Evolutionary conservation across 2,888 invertebrate genomes (phyloP).

Genomic region (Electrophaes corylata): DNA sequence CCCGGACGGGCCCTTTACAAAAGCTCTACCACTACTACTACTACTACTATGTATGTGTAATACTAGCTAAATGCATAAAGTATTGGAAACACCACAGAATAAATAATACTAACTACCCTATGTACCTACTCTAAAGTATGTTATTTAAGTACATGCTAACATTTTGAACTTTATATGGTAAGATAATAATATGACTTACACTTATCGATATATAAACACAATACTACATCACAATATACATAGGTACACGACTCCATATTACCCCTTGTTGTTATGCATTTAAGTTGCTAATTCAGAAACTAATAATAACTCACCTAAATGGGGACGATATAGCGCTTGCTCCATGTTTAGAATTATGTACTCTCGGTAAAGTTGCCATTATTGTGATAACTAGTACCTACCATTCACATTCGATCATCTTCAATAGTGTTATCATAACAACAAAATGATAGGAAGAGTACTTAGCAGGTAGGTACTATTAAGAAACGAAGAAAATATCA

Average conservation of each 20-base stretch:
- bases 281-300: constrained; percentile 15
- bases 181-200: background rate
- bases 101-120: too few species aligned
- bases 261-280: background rate
- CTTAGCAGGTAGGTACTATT: background rate
- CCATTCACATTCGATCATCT: constrained; percentile 38
- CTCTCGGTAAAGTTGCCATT: constrained; percentile 79
- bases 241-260: background rate
- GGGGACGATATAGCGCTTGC: constrained; percentile 62
- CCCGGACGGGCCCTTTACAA: too few species aligned
- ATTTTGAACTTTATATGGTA: background rate
- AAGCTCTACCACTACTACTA: too few species aligned
- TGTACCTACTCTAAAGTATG: too few species aligned
- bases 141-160: background rate
- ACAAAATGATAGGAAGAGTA: constrained; percentile 25
- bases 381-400: constrained; percentile 37
- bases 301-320: constrained; percentile 65
- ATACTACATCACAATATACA: background rate
- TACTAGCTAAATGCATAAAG: too few species aligned
- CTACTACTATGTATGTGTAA: too few species aligned
- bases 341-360: constrained; percentile 70
- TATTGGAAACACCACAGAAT: too few species aligned
- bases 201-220: background rate
- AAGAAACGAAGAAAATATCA: background rate
- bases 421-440: constrained; percentile 16